Evolutionary conservation across 2,113 vertebrate species (phyloP).

Genomic region (Epinephelus cyanopodus): DNA sequence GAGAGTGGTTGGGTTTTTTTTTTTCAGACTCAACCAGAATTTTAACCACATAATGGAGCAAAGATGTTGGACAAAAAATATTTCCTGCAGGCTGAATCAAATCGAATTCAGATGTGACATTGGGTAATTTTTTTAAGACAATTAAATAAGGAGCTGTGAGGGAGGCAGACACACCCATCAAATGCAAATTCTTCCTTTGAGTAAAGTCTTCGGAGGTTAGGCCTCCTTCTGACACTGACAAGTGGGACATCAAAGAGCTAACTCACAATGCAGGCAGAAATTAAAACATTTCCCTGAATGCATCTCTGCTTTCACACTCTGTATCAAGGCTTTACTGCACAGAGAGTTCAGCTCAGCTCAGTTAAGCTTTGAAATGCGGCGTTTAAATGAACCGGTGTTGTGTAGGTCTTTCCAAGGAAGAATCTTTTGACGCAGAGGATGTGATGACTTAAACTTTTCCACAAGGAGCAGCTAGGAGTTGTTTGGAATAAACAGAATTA

Average conservation of each 20-base stretch:
- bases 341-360: slow-evolving; percentile 2
- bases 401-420: slow-evolving; percentile 21
- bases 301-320: slow-evolving; percentile 21
- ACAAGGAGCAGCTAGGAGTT: slow-evolving; percentile 13
- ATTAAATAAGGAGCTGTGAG: slow-evolving; percentile 19
- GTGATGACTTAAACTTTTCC: slow-evolving; percentile 36
- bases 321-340: slow-evolving; percentile 5
- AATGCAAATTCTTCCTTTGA: slow-evolving; percentile 54
- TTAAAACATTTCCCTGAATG: slow-evolving; percentile 7
- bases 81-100: slow-evolving; percentile 27
- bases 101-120: slow-evolving; percentile 37
- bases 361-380: background rate
- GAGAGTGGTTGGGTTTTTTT: background rate
- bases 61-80: slow-evolving; percentile 29
- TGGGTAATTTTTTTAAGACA: slow-evolving; percentile 23
- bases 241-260: slow-evolving; percentile 41
- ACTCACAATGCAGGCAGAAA: slow-evolving; percentile 1
- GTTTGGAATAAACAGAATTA: slow-evolving; percentile 35
- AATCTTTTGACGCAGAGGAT: slow-evolving; percentile 4
- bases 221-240: slow-evolving; percentile 12
- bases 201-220: slow-evolving; percentile 18
- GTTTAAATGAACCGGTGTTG: background rate
- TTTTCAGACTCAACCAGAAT: slow-evolving; percentile 14
- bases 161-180: slow-evolving; percentile 28
- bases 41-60: slow-evolving; percentile 28